Percentiles rank a stretch among this genome's conserved stretches.
These are phyloP conservation scores for Ceyx margarethae DNA, from an alignment of 2,113 vertebrate genomes.

Conservation along the genomic window DNA sequence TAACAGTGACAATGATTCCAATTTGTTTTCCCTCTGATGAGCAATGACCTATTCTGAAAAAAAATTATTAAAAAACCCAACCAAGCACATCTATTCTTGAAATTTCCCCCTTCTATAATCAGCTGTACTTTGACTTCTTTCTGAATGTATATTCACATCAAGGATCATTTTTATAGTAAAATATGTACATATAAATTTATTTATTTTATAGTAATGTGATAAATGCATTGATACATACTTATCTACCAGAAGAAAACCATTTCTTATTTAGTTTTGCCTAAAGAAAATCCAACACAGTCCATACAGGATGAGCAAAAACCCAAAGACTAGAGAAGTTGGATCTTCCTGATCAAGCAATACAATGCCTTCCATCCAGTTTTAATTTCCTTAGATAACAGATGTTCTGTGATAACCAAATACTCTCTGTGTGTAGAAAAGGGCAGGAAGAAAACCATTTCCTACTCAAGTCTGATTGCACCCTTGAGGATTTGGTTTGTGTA, in stretches of 20 bases:
- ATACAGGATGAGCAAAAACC: neutral
- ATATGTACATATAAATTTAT: neutral
- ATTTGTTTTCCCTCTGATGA: neutral
- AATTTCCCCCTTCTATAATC: neutral
- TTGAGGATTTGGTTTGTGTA: neutral
- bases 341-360: neutral
- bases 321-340: neutral
- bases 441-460: neutral
- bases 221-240: neutral
- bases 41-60: neutral
- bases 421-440: rapidly evolving
- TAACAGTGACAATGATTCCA: neutral
- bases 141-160: neutral
- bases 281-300: neutral
- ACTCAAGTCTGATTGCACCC: neutral
- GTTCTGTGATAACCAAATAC: neutral
- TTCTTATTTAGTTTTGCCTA: neutral
- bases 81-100: neutral
- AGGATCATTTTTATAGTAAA: neutral
- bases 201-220: neutral
- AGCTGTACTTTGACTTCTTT: neutral
- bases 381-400: neutral
- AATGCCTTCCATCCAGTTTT: neutral
- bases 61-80: neutral
- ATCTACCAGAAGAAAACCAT: neutral